Evolutionary conservation across 2,113 vertebrate genomes (phyloP), one percentile per base, ranked within the genome.

Genomic region (Bostrychus sinensis): DNA sequence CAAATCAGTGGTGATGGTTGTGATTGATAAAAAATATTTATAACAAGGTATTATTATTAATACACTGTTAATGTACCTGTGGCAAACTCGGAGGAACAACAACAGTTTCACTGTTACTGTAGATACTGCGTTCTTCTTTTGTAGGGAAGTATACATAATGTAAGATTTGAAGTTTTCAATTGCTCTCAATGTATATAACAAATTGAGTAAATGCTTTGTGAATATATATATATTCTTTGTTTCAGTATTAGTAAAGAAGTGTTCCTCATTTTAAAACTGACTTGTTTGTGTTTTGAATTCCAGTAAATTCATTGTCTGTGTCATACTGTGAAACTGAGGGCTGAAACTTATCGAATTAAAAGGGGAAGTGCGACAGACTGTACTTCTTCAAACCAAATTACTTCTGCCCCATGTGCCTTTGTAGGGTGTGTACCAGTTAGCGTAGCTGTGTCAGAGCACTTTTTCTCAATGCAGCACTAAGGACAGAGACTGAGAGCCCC

Each of bases 321-420:
- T 1, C 8, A 12, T 3, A 13, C 32, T 10, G 22, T 20, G 3
- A 1, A 19, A 17, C 3, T 53, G 10, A 61, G 65, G 56, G 28
- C 23, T 11, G 1, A 14, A 37, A 10, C 59, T 23, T 13, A 6
- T n/a, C 10, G 16, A 6, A 16, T 14, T 9, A 80, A 80, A 86
- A 2, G n/a, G 39, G 80, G 88, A 89, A 89, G 17, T 63, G 69
- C 77, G 63, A 78, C 20, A 4, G 0, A 38, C 12, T 12, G 25
- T 2, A 48, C 22, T 48, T 48, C 2, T 6, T 48, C 19, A 3
- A 7, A 13, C 2, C n/a, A n/a, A n/a, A n/a, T n/a, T n/a, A n/a
- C n/a, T 51, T 78, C 42, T 50, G 37, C 25, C 2, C 30, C 8
- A 8, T 32, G 30, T 32, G 30, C 8, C 5, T 32, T 5, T 7